Evolutionary conservation across 2,888 invertebrate genomes (phyloP).

Genomic region (Esperia sulphurella): DNA sequence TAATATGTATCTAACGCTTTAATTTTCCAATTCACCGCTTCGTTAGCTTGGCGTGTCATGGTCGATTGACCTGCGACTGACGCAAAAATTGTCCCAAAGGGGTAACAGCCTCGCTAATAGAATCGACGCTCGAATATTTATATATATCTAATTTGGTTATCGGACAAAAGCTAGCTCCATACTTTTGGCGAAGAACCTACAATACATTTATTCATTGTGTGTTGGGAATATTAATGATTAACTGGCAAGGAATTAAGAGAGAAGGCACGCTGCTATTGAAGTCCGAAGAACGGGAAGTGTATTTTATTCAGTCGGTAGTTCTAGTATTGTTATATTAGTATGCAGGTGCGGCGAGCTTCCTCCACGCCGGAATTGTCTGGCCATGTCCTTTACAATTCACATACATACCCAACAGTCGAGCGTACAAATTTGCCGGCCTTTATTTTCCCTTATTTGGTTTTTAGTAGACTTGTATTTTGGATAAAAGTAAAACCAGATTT

Average conservation of each 20-base stretch:
- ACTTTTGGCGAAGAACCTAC: conserved; percentile 58
- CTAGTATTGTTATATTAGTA: conserved; percentile 58
- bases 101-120: conserved; percentile 13
- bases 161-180: conserved; percentile 33
- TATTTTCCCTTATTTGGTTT: too few relatives aligned
- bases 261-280: conserved; percentile 7
- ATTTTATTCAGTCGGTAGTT: conserved; percentile 39
- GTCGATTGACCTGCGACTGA: conserved; percentile 33
- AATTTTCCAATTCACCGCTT: conserved; percentile 57
- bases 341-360: conserved; percentile 54
- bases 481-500: neutral
- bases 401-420: conserved; percentile 23
- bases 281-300: conserved; percentile 16
- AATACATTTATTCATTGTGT: conserved; percentile 62
- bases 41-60: conserved; percentile 35
- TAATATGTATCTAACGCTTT: conserved; percentile 34
- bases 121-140: conserved; percentile 31
- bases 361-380: conserved; percentile 48
- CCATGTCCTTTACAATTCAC: conserved; percentile 55
- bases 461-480: neutral
- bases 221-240: conserved; percentile 58
- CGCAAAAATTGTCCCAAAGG: conserved; percentile 31
- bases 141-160: conserved; percentile 37
- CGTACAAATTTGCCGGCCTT: neutral
- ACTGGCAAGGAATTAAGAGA: too few relatives aligned